These are phyloP conservation scores for Mactromeris polynyma DNA, from an alignment of 2,888 invertebrate species.

Conservation along the genomic window DNA sequence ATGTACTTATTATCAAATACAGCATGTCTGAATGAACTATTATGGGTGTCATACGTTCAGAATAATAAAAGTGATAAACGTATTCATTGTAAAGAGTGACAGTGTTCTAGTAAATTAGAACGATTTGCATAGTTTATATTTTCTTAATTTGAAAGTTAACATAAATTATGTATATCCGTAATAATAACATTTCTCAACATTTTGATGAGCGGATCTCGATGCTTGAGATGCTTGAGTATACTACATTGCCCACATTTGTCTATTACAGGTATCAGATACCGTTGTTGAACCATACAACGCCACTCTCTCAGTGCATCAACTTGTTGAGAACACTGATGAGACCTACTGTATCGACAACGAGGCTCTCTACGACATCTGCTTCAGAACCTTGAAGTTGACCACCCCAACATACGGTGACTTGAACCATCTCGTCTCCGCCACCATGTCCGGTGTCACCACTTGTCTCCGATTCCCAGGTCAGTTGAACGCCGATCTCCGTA, in stretches of 20 bases:
- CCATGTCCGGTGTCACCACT: too few species aligned
- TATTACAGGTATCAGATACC: constrained; percentile 91
- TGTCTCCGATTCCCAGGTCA: too few species aligned
- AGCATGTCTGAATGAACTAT: neutral
- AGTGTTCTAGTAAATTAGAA: neutral
- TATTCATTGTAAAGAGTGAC: neutral
- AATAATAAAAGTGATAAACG: neutral
- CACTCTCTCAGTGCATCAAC: constrained; percentile 90
- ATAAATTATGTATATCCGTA: neutral
- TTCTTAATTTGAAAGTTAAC: neutral
- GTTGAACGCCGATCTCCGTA: constrained; percentile 81
- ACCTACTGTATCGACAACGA: too few species aligned
- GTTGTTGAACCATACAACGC: constrained; percentile 92
- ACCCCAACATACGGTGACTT: too few species aligned
- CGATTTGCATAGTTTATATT: neutral
- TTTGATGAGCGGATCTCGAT: neutral
- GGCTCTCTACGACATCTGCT: too few species aligned
- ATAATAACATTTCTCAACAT: neutral
- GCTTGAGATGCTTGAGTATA: neutral
- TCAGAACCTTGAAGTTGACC: too few species aligned
- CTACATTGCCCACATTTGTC: neutral
- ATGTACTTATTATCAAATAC: neutral
- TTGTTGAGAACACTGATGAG: constrained; percentile 96
- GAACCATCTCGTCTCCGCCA: too few species aligned
- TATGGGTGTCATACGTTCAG: neutral